Evolutionary conservation across 2,113 vertebrate genomes (phyloP), one percentile per base, ranked within the genome.

Genomic region (Bubo scandiacus): DNA sequence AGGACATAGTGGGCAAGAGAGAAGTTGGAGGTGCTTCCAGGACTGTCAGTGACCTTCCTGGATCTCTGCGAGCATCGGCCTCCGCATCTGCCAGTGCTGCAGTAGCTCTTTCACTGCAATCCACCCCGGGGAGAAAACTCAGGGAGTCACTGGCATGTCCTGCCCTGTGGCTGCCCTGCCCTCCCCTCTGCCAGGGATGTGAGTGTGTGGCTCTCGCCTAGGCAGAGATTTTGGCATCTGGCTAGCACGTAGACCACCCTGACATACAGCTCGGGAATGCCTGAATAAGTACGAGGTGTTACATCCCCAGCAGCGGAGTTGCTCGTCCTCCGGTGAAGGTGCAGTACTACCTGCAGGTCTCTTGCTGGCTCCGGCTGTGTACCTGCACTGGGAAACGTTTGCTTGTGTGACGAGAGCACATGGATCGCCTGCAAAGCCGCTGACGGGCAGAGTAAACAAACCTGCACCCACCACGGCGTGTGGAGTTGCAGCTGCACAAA

Each of bases 51-150:
- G 3, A 22, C 6, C 38, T 72, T 26, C n/a, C 40, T 61, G 4
- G n/a, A 10, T 32, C n/a, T 29, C 52, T 0, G 0, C 22, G 58
- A 92, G 34, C 71, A 30, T 10, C 12, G 4, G 2, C 32, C 62
- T 8, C 29, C 0, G 2, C 72, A 3, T n/a, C 6, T 12, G 30
- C 49, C 70, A 72, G 3, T 47, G 7, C 3, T 51, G 22, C 1
- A 1, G 55, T 38, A 70, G 26, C 43, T 68, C 40, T 74, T 74
- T 30, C 66, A 16, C 0, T n/a, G 27, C 85, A 67, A 55, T 88
- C 34, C 10, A 55, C 17, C n/a, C 4, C 25, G 43, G 10, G 19
- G 15, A 77, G 47, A 65, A 78, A 23, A 21, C 45, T 80, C 34
- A 52, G 38, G 29, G 47, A 47, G 22, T 45, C 15, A 2, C 1